Base-by-base conservation (phyloP, 2,888 invertebrate species). In the Escarpia spicata region DNA sequence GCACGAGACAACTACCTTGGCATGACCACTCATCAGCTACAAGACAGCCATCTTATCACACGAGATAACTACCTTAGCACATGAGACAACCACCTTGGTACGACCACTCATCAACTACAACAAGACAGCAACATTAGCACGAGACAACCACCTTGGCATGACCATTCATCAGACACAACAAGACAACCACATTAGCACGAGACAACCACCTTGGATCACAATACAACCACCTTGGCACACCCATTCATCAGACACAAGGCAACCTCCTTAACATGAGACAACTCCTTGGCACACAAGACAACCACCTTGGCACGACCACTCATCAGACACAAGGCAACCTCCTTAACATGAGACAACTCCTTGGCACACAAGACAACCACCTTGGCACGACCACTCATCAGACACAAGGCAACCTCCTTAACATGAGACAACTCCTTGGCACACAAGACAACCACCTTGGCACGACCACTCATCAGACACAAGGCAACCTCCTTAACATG, bases 101-200 rank as follows among this genome's bases (percentile, higher is more conserved):
- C 26, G 19, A 75, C 75, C 26, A 75, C 75, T 75, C 75, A 60
- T 60, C 19, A 3, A 19, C 60, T 19, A 15, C 15, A 19, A 60
- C 15, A 15, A 60, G 60, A 60, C 60, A 60, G 4, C 15, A 8
- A 75, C 75, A 3, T 75, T n/a, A 75, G 75, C 75, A 4, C 19
- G 19, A 12, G 52, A 94, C 94, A 43, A 94, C 93, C 31, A 94
- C 92, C 6, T 93, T 92, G 37, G 91, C 43, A 44, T 31, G 6
- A 8, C 44, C 19, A n/a, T 90, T 26, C 58, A 92, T n/a, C 43
- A 93, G 52, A 93, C 93, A 58, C 26, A 93, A 37, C 37, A 37
- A 37, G 37, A 37, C 37, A 37, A 1, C 37, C 37, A 37, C 37
- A 37, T 37, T 37, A 37, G 37, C 37, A 37, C 37, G 37, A 37